These are phyloP conservation scores for Chymomyza costata DNA, from an alignment of 1,140 invertebrate genomes.

Conservation along the genomic window DNA sequence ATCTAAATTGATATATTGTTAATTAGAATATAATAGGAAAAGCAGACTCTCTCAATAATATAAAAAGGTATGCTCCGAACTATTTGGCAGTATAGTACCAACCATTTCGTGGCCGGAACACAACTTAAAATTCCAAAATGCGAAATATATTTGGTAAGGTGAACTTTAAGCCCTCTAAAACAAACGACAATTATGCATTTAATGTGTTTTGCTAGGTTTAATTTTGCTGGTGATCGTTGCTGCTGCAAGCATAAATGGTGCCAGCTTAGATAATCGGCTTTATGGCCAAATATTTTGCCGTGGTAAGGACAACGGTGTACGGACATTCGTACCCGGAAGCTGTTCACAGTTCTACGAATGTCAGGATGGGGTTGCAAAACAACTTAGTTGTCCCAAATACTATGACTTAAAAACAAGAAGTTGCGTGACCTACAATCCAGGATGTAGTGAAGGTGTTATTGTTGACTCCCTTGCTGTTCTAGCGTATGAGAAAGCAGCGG, in stretches of 20 bases:
- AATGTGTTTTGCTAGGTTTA: constrained; percentile 29
- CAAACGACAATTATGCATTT: too few species aligned
- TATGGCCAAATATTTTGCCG: constrained; percentile 36
- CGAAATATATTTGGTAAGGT: too few species aligned
- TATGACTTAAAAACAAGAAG: constrained; percentile 38
- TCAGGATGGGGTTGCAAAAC: constrained; percentile 30
- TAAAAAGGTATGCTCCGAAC: too few species aligned
- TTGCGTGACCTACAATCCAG: constrained; percentile 39
- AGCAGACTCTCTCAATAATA: too few species aligned
- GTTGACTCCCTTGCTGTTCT: not conserved
- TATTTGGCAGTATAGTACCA: too few species aligned
- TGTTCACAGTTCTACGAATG: constrained; percentile 55
- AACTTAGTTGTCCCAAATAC: constrained; percentile 40
- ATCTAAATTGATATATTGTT: too few species aligned
- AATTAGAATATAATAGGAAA: too few species aligned
- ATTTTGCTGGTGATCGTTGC: constrained; percentile 41
- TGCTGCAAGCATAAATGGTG: constrained; percentile 31
- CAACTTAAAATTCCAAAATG: too few species aligned
- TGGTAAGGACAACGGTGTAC: constrained; percentile 34
- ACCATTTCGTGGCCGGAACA: too few species aligned
- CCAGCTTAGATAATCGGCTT: constrained; percentile 34
- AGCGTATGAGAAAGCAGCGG: constrained; percentile 7
- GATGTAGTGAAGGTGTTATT: constrained; percentile 26
- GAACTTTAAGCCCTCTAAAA: too few species aligned
- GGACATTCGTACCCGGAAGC: constrained; percentile 48